These are phyloP conservation scores for Xenus cinereus DNA, from an alignment of 2,113 vertebrate genomes.

Conservation along the genomic window DNA sequence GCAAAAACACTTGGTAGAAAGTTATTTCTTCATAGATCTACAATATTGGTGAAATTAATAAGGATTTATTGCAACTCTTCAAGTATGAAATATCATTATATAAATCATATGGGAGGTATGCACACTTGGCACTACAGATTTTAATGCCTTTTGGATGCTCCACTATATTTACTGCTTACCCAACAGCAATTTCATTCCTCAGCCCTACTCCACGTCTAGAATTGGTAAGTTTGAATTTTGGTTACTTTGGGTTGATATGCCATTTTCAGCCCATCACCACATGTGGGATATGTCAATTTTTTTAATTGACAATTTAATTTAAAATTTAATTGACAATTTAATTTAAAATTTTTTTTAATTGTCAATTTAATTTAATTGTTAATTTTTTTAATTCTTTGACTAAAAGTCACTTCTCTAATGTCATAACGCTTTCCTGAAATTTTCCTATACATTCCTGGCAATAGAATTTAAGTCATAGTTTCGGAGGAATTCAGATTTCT, in stretches of 20 bases:
- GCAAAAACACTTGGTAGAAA: not conserved
- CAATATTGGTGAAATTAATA: not conserved
- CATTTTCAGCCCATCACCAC: not conserved
- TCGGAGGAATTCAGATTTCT: not conserved
- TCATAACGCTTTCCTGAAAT: not conserved
- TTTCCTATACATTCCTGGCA: not conserved
- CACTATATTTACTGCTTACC: not conserved
- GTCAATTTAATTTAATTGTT: too few relatives aligned
- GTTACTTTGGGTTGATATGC: not conserved
- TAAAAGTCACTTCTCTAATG: not conserved
- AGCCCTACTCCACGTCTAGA: rapidly evolving
- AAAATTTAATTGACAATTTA: too few relatives aligned
- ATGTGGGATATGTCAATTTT: not conserved
- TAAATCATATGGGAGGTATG: not conserved
- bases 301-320: too few relatives aligned
- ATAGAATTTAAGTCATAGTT: not conserved
- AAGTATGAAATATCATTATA: not conserved
- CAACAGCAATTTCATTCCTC: not conserved
- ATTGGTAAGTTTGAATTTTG: not conserved
- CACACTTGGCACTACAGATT: not conserved
- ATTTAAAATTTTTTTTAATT: too few relatives aligned
- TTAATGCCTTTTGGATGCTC: not conserved
- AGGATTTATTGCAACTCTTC: not conserved
- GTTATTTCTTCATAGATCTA: not conserved
- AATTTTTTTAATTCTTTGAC: not conserved